Conservation (phyloP, 2,113 vertebrate species). For the Caretta caretta region DNA sequence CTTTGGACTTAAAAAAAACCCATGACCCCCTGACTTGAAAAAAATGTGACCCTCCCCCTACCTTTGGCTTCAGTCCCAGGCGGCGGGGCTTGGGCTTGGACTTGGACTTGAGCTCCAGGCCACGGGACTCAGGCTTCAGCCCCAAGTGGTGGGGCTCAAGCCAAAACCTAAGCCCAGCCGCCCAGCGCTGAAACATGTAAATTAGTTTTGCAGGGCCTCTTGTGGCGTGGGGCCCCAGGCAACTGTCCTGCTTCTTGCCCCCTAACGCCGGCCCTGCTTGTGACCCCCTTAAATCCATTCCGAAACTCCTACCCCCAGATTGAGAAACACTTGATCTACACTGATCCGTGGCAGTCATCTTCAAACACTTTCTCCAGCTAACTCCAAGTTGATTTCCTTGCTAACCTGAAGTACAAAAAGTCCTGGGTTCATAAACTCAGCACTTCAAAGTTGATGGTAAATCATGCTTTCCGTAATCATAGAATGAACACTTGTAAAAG, state of each 20-base stretch:
- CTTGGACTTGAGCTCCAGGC: not conserved
- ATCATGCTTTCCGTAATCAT: not conserved
- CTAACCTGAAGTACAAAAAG: not conserved
- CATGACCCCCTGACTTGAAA: not conserved
- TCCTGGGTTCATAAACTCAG: not conserved
- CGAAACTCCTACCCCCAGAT: not conserved
- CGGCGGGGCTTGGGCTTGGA: too few species aligned
- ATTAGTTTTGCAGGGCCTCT: not conserved
- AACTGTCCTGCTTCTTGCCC: not conserved
- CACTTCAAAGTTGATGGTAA: not conserved
- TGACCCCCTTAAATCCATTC: not conserved
- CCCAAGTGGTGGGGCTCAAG: not conserved
- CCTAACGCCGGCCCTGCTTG: not conserved
- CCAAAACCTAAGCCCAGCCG: too few species aligned
- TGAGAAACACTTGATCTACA: not conserved
- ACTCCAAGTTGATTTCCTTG: not conserved
- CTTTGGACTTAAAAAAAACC: not conserved
- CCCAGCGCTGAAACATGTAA: not conserved
- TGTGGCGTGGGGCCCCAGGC: not conserved
- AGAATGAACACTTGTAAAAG: not conserved
- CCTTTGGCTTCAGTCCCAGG: not conserved
- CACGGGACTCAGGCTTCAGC: not conserved
- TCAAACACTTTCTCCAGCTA: not conserved
- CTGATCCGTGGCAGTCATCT: conserved; percentile 3
- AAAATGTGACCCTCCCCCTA: not conserved